These are phyloP conservation scores for Tichodroma muraria DNA, from an alignment of 2,113 vertebrate species.

Conservation along the genomic window DNA sequence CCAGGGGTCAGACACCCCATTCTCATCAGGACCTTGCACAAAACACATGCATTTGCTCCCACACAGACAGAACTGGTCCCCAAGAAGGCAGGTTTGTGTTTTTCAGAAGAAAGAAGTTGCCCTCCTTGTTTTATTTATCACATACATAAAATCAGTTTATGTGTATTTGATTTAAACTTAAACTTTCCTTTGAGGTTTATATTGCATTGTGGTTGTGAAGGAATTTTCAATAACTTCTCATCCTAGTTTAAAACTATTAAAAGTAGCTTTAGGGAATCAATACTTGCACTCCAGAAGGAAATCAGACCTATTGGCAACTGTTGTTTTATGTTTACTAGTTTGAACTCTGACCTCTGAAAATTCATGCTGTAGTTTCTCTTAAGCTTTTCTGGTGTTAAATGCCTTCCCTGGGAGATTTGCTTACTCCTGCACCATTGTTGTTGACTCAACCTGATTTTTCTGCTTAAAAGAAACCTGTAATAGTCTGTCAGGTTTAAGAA, in stretches of 20 bases:
- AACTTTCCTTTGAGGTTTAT: not conserved
- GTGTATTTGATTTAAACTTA: not conserved
- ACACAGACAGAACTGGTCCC: not conserved
- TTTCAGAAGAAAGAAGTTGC: not conserved
- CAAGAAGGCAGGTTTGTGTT: not conserved
- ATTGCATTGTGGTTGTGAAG: not conserved
- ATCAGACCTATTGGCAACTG: not conserved
- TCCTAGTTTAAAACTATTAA: not conserved
- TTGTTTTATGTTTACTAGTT: not conserved
- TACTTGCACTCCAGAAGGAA: not conserved
- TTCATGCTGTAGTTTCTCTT: not conserved
- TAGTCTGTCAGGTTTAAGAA: not conserved
- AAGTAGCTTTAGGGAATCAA: not conserved
- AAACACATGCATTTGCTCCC: not conserved
- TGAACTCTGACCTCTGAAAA: not conserved
- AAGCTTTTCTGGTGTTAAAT: not conserved
- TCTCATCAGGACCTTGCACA: not conserved
- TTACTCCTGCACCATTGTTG: not conserved
- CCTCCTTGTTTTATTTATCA: not conserved
- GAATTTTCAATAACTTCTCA: not conserved
- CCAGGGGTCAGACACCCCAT: not conserved
- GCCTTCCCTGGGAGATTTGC: not conserved
- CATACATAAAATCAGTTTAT: not conserved
- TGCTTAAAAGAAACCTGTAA: not conserved
- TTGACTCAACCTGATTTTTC: not conserved